phyloP scores from a whole-genome alignment of 2,888 invertebrate species.

The Anarsia innoxiella region DNA sequence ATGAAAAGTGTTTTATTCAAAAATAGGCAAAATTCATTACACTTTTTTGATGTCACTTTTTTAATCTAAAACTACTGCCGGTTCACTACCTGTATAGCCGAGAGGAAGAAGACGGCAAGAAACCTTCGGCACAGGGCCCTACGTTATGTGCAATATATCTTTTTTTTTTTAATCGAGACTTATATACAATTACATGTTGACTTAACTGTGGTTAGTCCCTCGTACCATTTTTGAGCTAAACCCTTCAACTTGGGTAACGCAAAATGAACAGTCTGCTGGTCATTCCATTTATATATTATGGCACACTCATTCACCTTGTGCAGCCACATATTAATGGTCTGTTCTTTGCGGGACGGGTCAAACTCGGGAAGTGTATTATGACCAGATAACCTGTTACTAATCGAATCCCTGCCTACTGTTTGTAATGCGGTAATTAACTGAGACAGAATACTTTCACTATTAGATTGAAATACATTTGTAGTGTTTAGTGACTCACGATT shows the following conservation, averaged over 20 bases:
- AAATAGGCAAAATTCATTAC: too few species aligned
- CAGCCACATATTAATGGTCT: constrained; percentile 4
- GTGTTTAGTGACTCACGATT: neutral
- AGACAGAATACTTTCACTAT: neutral
- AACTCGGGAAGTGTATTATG: constrained; percentile 3
- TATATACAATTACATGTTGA: too few species aligned
- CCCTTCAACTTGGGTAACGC: constrained; percentile 6
- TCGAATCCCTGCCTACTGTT: neutral
- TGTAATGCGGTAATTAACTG: neutral
- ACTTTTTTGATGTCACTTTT: too few species aligned
- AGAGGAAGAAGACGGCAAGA: too few species aligned
- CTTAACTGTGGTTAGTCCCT: constrained; percentile 2
- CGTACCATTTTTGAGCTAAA: constrained; percentile 10
- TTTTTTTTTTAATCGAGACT: too few species aligned
- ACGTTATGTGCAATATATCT: too few species aligned
- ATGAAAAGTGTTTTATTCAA: too few species aligned
- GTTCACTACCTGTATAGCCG: too few species aligned
- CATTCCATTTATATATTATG: constrained; percentile 6
- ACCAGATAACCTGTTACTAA: neutral
- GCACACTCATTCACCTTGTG: constrained; percentile 9
- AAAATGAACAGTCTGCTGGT: constrained; percentile 8
- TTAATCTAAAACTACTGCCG: too few species aligned
- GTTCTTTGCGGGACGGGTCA: constrained; percentile 4
- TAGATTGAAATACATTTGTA: neutral
- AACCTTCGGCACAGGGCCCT: too few species aligned